Evolutionary conservation across 2,888 invertebrate genomes (phyloP), one percentile per base, ranked within the genome.

Genomic region (Microdon myrmicae): DNA sequence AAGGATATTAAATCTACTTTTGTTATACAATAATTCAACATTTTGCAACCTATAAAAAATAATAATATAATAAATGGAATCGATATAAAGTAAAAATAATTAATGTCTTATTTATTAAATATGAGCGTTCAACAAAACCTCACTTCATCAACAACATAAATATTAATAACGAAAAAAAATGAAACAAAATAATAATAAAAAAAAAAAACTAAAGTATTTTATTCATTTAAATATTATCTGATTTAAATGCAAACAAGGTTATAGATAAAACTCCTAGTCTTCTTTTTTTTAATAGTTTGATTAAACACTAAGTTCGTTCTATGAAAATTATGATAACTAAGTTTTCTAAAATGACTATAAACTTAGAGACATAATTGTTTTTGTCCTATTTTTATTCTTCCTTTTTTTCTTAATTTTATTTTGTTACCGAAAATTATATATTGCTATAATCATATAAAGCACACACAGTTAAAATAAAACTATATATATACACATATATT

Each of bases 381-480:
- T 32, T 20, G 19, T 25, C 23, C 14, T 28, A 17, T 17, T 23
- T 48, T 12, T 48, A 43, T 41, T 47, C 37, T 48, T 39, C 43
- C 39, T 38, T 55, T 31, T 12, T n/a, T n/a, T 49, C 44, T 23
- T 34, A 4, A 26, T 59, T 56, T 39, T 44, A 19, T 44, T 31
- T 37, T 32, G 22, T 7, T 20, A 45, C 38, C 23, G n/a, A 32
- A 41, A 48, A 8, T 29, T 51, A 37, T 28, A 47, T 31, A 37
- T 60, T 54, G 37, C 53, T 60, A 37, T 39, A 34, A 45, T 59
- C 19, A 39, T 56, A 54, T 17, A 25, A 53, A 32, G 32, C 38
- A 56, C 34, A 48, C 45, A 20, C 64, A 60, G 61, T 67, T 67
- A 61, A 67, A 64, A 67, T 64, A 61, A 61, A 51, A 55, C 49